Conservation (phyloP, 2,797 vertebrate species). For the Paguma larvata region DNA sequence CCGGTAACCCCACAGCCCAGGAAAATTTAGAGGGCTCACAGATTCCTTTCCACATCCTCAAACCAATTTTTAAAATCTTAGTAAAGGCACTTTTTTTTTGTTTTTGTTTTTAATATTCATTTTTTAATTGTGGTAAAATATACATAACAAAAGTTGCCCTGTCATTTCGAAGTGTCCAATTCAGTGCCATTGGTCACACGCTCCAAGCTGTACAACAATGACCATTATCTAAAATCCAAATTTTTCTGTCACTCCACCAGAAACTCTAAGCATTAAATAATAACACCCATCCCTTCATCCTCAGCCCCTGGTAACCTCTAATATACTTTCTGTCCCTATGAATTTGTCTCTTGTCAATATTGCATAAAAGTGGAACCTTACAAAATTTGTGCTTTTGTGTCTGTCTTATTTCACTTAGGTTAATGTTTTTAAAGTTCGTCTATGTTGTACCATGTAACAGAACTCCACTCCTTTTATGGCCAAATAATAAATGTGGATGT, state of each 20-base stretch:
- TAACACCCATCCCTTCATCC: neutral
- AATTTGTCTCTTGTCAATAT: neutral
- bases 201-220: neutral
- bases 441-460: neutral
- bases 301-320: neutral
- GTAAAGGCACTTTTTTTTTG: neutral
- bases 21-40: neutral
- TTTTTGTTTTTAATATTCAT: neutral
- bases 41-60: neutral
- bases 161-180: neutral
- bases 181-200: neutral
- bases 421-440: neutral
- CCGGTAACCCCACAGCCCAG: neutral
- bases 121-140: neutral
- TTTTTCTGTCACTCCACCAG: neutral
- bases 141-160: neutral
- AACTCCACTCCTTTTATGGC: neutral
- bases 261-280: neutral
- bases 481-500: neutral
- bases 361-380: neutral
- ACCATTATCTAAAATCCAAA: neutral
- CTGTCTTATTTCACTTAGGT: neutral
- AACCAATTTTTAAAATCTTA: neutral
- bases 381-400: neutral
- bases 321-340: neutral